A percentile compares a stretch with the other conserved stretches of the same genome.
phyloP scores from a whole-genome alignment of 2,113 vertebrate genomes.

The Dendropsophus ebraccatus region DNA sequence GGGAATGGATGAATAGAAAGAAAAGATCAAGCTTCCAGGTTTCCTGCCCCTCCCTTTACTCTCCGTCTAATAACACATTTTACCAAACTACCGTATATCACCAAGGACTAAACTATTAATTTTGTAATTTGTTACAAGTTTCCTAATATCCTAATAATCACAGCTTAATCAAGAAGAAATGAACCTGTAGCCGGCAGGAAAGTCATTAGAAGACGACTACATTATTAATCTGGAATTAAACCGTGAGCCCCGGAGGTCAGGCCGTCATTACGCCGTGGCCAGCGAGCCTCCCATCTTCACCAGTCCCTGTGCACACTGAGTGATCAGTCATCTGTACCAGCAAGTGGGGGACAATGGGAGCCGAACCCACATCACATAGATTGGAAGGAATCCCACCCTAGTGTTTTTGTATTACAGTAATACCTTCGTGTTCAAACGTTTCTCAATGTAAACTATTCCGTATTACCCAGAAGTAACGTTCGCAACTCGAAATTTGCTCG shows the following conservation, averaged over 20 bases:
- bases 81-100: background rate
- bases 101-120: slow-evolving; percentile 18
- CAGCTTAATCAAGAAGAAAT: background rate
- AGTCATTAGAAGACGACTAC: slow-evolving; percentile 19
- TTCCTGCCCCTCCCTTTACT: background rate
- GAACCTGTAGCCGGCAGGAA: background rate
- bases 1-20: background rate
- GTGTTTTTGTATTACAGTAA: too few relatives aligned
- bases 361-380: too few relatives aligned
- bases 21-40: background rate
- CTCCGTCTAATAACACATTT: background rate
- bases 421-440: too few relatives aligned
- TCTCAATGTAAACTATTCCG: too few relatives aligned
- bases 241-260: background rate
- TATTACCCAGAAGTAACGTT: too few relatives aligned
- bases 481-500: too few relatives aligned
- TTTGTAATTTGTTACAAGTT: background rate
- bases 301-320: background rate
- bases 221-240: slow-evolving; percentile 12
- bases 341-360: too few relatives aligned
- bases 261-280: background rate
- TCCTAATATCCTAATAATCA: slow-evolving; percentile 12
- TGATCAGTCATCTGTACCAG: background rate
- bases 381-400: too few relatives aligned
- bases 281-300: background rate